These are phyloP conservation scores for Acrossocheilus wenchowensis DNA, from an alignment of 2,797 vertebrate species.

Conservation along the genomic window DNA sequence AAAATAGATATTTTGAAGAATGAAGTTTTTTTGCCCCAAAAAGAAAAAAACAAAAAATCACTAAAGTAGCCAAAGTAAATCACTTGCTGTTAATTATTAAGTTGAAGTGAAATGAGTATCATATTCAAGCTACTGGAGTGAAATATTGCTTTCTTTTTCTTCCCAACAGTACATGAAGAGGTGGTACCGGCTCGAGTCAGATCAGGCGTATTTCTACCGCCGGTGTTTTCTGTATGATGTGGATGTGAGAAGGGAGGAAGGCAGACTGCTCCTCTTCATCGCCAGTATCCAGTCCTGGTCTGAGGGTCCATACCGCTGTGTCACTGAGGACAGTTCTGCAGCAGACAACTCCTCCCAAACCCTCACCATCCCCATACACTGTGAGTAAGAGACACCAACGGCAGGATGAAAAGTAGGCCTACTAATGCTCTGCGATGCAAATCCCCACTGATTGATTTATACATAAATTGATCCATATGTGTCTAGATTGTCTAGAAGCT, in stretches of 20 bases:
- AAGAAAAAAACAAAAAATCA: background rate
- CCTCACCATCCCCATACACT: constrained; percentile 75
- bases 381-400: constrained; percentile 73
- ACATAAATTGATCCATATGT: constrained; percentile 5
- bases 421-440: background rate
- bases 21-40: background rate
- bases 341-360: constrained; percentile 65
- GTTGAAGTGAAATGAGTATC: background rate
- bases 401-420: background rate
- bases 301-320: constrained; percentile 78
- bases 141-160: background rate
- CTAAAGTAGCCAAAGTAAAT: background rate
- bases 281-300: constrained; percentile 54
- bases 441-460: background rate
- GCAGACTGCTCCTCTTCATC: constrained; percentile 67
- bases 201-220: constrained; percentile 43
- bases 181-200: constrained; percentile 66
- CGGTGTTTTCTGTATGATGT: constrained; percentile 65
- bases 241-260: constrained; percentile 51
- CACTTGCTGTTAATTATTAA: background rate
- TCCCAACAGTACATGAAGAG: constrained; percentile 61
- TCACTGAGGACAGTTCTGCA: constrained; percentile 59
- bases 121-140: background rate
- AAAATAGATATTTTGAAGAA: background rate
- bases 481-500: constrained; percentile 38